Percentiles rank a stretch among this genome's conserved stretches.
phyloP scores from a whole-genome alignment of 2,797 vertebrate genomes.

The Threskiornis aethiopicus region DNA sequence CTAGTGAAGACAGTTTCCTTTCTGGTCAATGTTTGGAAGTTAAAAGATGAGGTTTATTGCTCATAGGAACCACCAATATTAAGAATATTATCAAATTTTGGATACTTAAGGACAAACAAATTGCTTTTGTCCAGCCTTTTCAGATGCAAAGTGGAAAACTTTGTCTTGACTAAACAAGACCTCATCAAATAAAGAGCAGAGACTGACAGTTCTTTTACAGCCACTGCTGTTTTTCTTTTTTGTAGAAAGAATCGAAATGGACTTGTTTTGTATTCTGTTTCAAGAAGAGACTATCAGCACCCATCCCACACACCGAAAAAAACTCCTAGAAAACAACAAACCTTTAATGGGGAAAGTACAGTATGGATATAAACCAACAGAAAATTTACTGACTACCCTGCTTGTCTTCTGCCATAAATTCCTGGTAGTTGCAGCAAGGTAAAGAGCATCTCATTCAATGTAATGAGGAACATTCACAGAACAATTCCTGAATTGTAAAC shows the following conservation, averaged over 20 bases:
- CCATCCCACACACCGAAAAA: not conserved
- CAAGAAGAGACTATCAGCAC: not conserved
- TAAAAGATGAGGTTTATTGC: not conserved
- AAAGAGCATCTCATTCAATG: not conserved
- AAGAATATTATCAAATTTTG: not conserved
- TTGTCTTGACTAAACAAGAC: not conserved
- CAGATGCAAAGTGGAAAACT: not conserved
- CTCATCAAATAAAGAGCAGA: not conserved
- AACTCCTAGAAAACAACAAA: not conserved
- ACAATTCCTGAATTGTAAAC: not conserved
- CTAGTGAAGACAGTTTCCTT: not conserved
- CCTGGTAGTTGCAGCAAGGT: not conserved
- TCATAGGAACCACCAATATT: not conserved
- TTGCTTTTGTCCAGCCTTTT: not conserved
- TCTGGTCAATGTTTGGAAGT: not conserved
- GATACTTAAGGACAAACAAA: not conserved
- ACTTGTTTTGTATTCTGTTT: not conserved
- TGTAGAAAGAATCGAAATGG: not conserved
- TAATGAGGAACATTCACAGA: not conserved
- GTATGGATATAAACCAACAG: not conserved
- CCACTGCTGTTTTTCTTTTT: not conserved
- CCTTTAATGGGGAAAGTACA: not conserved
- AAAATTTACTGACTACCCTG: not conserved
- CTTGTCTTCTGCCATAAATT: not conserved
- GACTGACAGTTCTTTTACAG: not conserved